phyloP scores from a whole-genome alignment of 2,797 vertebrate genomes.

The Malurus leucopterus region DNA sequence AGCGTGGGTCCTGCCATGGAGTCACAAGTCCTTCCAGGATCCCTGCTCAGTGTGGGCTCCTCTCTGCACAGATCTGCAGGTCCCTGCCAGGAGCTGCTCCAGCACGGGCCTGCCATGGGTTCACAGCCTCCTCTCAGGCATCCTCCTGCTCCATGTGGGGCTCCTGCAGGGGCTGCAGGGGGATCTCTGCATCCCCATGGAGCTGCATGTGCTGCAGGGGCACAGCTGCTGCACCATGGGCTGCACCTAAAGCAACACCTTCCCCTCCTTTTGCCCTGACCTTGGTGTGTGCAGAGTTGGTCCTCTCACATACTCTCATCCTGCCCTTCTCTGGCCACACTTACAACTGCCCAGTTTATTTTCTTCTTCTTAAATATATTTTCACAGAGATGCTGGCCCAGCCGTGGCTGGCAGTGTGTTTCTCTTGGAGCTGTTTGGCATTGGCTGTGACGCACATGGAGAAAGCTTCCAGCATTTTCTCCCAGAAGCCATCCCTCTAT shows the following conservation, averaged over 20 bases:
- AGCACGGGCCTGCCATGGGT: rapidly evolving
- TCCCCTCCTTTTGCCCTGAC: background rate
- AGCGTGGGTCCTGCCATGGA: rapidly evolving
- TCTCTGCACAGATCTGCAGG: rapidly evolving
- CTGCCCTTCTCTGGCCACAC: background rate
- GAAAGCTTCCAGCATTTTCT: background rate
- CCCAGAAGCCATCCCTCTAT: background rate
- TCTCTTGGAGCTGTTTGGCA: background rate
- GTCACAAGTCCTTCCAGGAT: background rate
- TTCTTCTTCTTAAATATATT: background rate
- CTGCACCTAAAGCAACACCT: background rate
- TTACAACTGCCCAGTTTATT: background rate
- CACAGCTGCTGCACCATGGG: background rate
- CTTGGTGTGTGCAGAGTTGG: too few relatives aligned
- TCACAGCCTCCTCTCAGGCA: background rate
- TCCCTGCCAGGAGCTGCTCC: background rate
- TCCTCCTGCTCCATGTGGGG: rapidly evolving
- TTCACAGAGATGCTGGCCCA: background rate
- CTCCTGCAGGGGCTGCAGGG: rapidly evolving
- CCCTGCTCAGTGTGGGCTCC: background rate
- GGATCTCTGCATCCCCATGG: too few relatives aligned
- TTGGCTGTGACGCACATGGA: too few relatives aligned
- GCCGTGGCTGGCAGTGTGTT: background rate
- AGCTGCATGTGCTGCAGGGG: rapidly evolving
- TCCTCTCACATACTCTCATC: background rate